These are phyloP conservation scores for Thecocarcelia acutangulata DNA, from an alignment of 2,888 invertebrate species.

Conservation along the genomic window DNA sequence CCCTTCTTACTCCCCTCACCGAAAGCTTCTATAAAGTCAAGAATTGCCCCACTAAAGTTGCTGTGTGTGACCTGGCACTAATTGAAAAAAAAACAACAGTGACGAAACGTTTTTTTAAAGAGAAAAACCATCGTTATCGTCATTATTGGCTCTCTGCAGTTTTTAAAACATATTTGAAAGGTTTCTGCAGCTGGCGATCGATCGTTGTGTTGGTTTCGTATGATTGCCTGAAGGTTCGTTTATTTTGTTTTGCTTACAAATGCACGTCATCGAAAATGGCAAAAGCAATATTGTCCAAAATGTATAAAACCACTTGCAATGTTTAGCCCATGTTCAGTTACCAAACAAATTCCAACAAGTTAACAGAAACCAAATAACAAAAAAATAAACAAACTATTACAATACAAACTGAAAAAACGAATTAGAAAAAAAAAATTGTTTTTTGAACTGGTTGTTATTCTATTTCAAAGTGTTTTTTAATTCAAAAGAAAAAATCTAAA, in stretches of 20 bases:
- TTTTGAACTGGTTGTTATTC: neutral
- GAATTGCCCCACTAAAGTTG: too few species aligned
- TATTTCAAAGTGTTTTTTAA: too few species aligned
- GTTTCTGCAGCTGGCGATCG: slow-evolving; percentile 40
- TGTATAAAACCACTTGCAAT: slow-evolving; percentile 65
- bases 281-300: slow-evolving; percentile 57
- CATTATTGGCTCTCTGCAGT: slow-evolving; percentile 20
- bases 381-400: slow-evolving; percentile 13
- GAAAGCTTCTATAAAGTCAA: too few species aligned
- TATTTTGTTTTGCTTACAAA: slow-evolving; percentile 54
- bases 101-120: slow-evolving; percentile 28
- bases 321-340: slow-evolving; percentile 60
- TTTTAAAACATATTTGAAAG: slow-evolving; percentile 45
- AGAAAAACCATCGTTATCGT: neutral
- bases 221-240: slow-evolving; percentile 4
- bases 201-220: slow-evolving; percentile 17
- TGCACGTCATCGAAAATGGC: slow-evolving; percentile 57
- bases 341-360: slow-evolving; percentile 55
- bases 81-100: slow-evolving; percentile 24
- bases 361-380: slow-evolving; percentile 40
- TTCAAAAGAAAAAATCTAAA: neutral
- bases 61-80: too few species aligned
- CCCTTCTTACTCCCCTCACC: too few species aligned
- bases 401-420: neutral
- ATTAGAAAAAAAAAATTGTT: neutral